Percentiles rank a stretch among this genome's conserved stretches.
Conservation (phyloP, 2,797 vertebrate genomes). For the Gymnodraco acuticeps region DNA sequence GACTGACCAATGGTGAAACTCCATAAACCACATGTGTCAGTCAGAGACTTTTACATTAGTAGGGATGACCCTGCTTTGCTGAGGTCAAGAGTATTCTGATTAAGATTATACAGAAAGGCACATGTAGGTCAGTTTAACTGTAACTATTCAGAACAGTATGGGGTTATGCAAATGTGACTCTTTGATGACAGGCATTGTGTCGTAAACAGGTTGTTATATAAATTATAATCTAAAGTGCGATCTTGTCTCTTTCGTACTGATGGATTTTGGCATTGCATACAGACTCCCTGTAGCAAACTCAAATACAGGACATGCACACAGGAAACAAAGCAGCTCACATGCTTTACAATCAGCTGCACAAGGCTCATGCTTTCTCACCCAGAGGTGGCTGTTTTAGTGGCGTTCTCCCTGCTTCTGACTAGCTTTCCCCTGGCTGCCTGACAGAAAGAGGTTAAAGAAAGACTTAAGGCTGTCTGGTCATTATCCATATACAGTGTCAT, state of each 20-base stretch:
- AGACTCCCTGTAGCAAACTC: conserved; percentile 37
- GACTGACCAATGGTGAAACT: neutral
- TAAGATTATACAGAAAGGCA: conserved; percentile 13
- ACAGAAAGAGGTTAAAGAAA: conserved; percentile 47
- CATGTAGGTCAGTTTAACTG: conserved; percentile 4
- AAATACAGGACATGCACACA: conserved; percentile 39
- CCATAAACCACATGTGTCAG: neutral
- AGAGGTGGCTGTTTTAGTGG: conserved; percentile 45
- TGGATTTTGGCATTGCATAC: conserved; percentile 37
- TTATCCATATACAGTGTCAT: conserved; percentile 28
- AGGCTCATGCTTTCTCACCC: conserved; percentile 40
- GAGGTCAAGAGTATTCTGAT: conserved; percentile 7
- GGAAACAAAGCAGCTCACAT: conserved; percentile 39
- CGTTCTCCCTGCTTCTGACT: conserved; percentile 28
- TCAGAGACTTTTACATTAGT: neutral
- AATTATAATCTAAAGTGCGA: conserved; percentile 28
- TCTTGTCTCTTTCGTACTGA: conserved; percentile 46
- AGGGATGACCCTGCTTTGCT: neutral
- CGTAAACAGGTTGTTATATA: conserved; percentile 51
- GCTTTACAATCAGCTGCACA: conserved; percentile 50
- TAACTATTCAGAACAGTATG: conserved; percentile 29
- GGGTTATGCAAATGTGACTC: conserved; percentile 35
- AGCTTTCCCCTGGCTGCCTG: conserved; percentile 31
- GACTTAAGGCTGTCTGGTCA: conserved; percentile 42
- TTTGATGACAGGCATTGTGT: conserved; percentile 41